Conservation (phyloP, 2,888 invertebrate genomes). For the Cerastoderma edule region DNA sequence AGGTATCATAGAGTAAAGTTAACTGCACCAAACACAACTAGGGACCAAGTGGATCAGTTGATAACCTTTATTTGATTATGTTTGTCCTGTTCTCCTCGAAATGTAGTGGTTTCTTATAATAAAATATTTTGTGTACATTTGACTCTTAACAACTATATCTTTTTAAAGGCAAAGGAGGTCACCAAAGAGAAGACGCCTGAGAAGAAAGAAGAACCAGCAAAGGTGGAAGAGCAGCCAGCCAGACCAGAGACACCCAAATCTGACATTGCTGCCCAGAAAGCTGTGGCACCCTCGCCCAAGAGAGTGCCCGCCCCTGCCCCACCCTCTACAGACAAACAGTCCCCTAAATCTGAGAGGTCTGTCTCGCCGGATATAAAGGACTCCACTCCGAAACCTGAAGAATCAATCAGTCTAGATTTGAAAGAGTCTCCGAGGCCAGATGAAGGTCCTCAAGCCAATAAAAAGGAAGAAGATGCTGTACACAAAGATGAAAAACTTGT, state of each 20-base stretch:
- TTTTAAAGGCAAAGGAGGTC: neutral
- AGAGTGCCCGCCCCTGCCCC: slow-evolving; percentile 58
- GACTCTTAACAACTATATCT: too few species aligned
- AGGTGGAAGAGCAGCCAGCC: slow-evolving; percentile 30
- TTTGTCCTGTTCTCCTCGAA: too few species aligned
- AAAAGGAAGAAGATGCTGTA: neutral
- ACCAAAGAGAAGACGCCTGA: slow-evolving; percentile 11
- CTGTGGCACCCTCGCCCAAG: slow-evolving; percentile 60
- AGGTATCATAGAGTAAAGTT: too few species aligned
- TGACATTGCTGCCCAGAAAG: slow-evolving; percentile 31
- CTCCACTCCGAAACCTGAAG: slow-evolving; percentile 10
- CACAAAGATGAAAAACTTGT: slow-evolving; percentile 17
- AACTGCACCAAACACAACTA: too few species aligned
- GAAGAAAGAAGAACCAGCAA: slow-evolving; percentile 18
- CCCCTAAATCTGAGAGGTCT: slow-evolving; percentile 6
- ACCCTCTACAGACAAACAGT: slow-evolving; percentile 27
- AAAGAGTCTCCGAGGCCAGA: slow-evolving; percentile 15
- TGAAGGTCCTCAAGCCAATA: neutral
- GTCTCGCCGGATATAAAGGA: slow-evolving; percentile 17
- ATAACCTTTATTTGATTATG: too few species aligned
- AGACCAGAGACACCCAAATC: slow-evolving; percentile 40
- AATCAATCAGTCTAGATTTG: neutral
- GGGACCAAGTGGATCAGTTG: too few species aligned
- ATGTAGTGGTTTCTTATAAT: too few species aligned
- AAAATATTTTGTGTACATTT: too few species aligned